Conservation (phyloP, 2,888 invertebrate species). For the Cremastinae sp. region DNA sequence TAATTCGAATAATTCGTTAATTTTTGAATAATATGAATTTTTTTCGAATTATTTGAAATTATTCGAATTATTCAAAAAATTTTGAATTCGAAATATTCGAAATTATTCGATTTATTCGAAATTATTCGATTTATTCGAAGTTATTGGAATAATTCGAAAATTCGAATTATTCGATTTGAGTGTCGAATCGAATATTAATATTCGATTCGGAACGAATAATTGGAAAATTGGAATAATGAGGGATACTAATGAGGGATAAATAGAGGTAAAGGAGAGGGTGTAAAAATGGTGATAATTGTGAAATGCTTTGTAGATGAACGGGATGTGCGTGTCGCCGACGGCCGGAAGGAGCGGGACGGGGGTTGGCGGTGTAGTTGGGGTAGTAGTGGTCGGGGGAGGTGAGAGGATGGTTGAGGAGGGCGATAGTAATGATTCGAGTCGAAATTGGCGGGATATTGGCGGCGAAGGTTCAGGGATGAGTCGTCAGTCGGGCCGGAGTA, state of each 20-base stretch:
- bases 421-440: constrained; percentile 69
- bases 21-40: too few relatives aligned
- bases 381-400: constrained; percentile 64
- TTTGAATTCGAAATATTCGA: too few relatives aligned
- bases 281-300: constrained; percentile 64
- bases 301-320: constrained; percentile 86
- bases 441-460: constrained; percentile 61
- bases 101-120: too few relatives aligned
- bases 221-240: constrained; percentile 6
- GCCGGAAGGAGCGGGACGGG: constrained; percentile 78
- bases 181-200: too few relatives aligned
- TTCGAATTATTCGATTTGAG: too few relatives aligned
- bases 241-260: constrained; percentile 7
- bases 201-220: too few relatives aligned
- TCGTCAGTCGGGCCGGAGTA: constrained; percentile 63
- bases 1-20: too few relatives aligned
- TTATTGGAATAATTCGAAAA: too few relatives aligned
- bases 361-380: constrained; percentile 55
- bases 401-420: constrained; percentile 68
- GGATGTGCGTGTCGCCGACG: constrained; percentile 87
- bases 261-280: constrained; percentile 46
- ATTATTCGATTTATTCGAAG: too few relatives aligned
- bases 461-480: constrained; percentile 68
- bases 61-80: too few relatives aligned
- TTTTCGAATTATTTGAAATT: too few relatives aligned